phyloP scores from a whole-genome alignment of 1,140 invertebrate species.

The Helicoverpa zea region DNA sequence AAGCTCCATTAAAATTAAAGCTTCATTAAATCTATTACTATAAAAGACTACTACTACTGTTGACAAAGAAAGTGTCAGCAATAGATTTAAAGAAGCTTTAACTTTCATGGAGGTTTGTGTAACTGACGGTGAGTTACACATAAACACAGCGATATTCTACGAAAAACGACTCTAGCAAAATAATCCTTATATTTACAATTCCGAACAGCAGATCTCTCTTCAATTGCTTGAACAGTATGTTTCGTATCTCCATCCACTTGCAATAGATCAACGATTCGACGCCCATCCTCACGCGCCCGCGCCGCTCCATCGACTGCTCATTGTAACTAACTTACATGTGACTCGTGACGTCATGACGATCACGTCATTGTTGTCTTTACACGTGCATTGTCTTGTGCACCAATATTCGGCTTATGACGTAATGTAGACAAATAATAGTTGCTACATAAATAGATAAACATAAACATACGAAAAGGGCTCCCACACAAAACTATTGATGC shows the following conservation, averaged over 20 bases:
- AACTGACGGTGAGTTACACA: too few species aligned
- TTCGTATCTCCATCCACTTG: neutral
- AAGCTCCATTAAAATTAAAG: too few species aligned
- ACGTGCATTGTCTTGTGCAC: too few species aligned
- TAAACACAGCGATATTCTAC: too few species aligned
- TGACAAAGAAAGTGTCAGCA: too few species aligned
- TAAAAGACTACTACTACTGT: too few species aligned
- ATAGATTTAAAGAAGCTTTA: too few species aligned
- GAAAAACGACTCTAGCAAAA: neutral
- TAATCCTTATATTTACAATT: slow-evolving; percentile 2
- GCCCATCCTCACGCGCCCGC: neutral
- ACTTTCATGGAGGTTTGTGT: too few species aligned
- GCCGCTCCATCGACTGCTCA: neutral
- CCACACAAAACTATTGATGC: too few species aligned
- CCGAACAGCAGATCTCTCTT: neutral
- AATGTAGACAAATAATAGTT: neutral
- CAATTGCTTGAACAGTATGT: slow-evolving; percentile 2
- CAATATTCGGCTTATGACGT: too few species aligned
- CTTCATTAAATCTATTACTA: too few species aligned
- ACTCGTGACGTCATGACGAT: neutral
- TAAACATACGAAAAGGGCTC: too few species aligned
- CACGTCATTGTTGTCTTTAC: neutral
- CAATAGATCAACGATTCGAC: neutral
- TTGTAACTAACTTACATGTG: neutral
- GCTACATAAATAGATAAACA: neutral